phyloP scores from a whole-genome alignment of 2,888 invertebrate genomes.

The Himalopsyche anomala region DNA sequence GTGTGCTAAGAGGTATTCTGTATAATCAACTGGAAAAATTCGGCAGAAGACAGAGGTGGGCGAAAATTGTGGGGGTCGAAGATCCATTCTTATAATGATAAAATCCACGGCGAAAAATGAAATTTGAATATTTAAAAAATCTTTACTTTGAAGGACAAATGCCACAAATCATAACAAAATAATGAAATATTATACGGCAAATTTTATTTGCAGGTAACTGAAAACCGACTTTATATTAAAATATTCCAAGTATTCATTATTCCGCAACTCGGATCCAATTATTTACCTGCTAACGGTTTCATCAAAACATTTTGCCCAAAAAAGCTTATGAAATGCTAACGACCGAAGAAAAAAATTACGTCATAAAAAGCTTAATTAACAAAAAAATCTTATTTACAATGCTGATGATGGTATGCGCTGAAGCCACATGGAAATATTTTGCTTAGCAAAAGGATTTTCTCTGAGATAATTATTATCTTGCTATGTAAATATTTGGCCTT shows the following conservation, averaged over 20 bases:
- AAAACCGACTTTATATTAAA: background rate
- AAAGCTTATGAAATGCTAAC: constrained; percentile 2
- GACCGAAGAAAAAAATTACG: constrained; percentile 19
- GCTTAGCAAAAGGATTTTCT: background rate
- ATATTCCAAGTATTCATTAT: constrained; percentile 12
- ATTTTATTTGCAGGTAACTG: background rate
- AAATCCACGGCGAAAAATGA: no score
- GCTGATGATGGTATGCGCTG: constrained; percentile 8
- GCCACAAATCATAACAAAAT: background rate
- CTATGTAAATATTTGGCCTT: constrained; percentile 30
- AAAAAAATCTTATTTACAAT: background rate
- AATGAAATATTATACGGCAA: background rate
- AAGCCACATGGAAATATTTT: background rate
- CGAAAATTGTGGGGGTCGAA: no score
- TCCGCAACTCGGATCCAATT: constrained; percentile 11
- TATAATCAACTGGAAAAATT: no score
- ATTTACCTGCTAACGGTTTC: constrained; percentile 1
- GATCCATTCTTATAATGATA: no score
- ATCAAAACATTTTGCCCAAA: constrained; percentile 4
- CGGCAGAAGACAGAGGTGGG: no score
- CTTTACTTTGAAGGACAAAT: background rate
- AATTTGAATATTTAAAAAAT: background rate
- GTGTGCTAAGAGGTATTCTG: background rate
- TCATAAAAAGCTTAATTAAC: constrained; percentile 24
- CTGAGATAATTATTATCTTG: constrained; percentile 26